Evolutionary conservation across 2,113 vertebrate genomes (phyloP).

Genomic region (Progne subis): DNA sequence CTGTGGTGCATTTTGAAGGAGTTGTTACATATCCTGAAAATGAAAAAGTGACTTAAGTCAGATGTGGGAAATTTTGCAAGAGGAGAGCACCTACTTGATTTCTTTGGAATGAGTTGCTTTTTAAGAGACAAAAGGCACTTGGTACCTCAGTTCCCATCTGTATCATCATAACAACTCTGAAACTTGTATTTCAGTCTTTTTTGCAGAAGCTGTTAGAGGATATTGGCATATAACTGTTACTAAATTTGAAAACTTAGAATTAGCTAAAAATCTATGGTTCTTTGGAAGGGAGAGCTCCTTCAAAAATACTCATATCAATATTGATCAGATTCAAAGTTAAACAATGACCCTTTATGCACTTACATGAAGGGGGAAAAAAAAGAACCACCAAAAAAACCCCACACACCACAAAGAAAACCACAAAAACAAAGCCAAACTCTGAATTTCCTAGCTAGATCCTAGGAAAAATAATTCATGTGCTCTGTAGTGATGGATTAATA

Average conservation of each 20-base stretch:
- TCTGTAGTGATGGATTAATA: neutral
- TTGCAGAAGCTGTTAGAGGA: neutral
- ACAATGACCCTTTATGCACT: neutral
- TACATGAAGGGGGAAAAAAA: neutral
- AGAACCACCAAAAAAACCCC: too few relatives aligned
- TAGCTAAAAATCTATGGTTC: neutral
- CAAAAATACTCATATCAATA: neutral
- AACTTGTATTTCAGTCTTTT: neutral
- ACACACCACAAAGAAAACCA: too few relatives aligned
- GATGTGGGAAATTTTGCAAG: neutral
- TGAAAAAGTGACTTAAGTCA: neutral
- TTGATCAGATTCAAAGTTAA: neutral
- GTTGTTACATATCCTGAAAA: neutral
- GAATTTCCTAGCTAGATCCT: neutral
- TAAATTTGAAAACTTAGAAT: neutral
- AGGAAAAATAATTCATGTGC: neutral
- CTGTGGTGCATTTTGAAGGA: neutral
- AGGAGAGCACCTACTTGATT: neutral
- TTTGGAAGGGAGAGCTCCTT: neutral
- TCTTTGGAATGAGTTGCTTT: neutral
- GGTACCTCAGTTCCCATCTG: neutral
- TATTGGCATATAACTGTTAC: neutral
- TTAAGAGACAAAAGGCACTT: neutral
- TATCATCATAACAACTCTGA: neutral
- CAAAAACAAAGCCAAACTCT: neutral